Evolutionary conservation across 2,797 vertebrate genomes (phyloP).

Genomic region (Periparus ater): DNA sequence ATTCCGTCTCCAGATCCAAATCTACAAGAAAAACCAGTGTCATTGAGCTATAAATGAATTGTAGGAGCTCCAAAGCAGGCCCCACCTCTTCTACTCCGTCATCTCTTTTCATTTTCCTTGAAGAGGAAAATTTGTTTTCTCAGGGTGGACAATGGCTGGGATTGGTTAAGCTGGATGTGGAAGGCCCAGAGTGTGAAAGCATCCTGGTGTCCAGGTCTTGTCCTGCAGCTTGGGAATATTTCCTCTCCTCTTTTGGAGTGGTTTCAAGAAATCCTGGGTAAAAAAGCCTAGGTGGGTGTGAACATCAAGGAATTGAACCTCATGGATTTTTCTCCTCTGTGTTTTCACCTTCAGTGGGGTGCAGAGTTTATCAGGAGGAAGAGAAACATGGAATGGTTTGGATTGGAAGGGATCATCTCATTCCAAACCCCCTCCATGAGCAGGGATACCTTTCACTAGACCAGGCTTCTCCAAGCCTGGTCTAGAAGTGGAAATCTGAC

Average conservation of each 20-base stretch:
- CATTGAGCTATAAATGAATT: not conserved
- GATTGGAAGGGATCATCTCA: not conserved
- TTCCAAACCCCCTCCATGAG: not conserved
- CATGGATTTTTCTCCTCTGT: not conserved
- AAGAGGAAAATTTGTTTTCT: conserved; percentile 27
- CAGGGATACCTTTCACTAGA: not conserved
- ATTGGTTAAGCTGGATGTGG: not conserved
- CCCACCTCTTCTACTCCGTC: not conserved
- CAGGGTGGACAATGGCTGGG: not conserved
- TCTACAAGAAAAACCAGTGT: not conserved
- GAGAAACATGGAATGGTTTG: not conserved
- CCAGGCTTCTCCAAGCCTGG: not conserved
- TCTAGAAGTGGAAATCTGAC: not conserved
- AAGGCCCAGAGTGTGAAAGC: not conserved
- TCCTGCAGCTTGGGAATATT: not conserved
- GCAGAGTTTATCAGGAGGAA: not conserved
- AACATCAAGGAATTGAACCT: not conserved
- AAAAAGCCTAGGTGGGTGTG: not conserved
- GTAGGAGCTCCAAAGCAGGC: not conserved
- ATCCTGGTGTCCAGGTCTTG: not conserved
- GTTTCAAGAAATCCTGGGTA: not conserved
- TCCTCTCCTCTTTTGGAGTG: not conserved
- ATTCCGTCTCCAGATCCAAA: not conserved
- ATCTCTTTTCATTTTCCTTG: conserved; percentile 22
- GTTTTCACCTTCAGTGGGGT: not conserved